Base-by-base conservation (phyloP, 2,113 vertebrate species). In the Clarias gariepinus region DNA sequence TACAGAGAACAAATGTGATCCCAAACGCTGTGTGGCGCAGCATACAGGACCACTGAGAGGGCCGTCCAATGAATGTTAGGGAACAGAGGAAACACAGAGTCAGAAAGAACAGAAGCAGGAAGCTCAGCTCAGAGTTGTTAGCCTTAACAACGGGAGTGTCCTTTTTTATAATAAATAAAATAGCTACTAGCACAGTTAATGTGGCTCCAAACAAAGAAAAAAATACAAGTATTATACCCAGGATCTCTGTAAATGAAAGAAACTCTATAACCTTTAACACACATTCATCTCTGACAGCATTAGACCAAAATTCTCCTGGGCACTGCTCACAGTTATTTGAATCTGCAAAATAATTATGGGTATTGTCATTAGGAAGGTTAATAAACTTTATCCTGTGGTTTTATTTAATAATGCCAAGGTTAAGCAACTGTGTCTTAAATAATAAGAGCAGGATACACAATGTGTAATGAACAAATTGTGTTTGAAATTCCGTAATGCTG, bases 11-110 rank as follows among this genome's bases (percentile, higher is more conserved):
- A 36, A 71, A 71, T 0, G 33, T 71, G 18, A 71, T 71, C 30
- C 68, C 68, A 36, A 71, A 36, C 2, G 2, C 33, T 71, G 68
- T 71, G 68, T 71, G 68, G 15, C 68, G 68, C 18, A 71, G 86
- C 93, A 94, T 94, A 89, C 93, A 95, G 87, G 93, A 94, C 93
- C 93, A 94, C 30, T 91, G 82, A 58, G 93, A 89, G 80, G 94
- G 94, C 23, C 58, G 89, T 7, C 94, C 92, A 4, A 94, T 91
- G 78, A 71, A 71, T 7, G 68, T 41, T 21, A 71, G 16, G 19
- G 68, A 71, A 71, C 68, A 71, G 0, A 71, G 68, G 16, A 71
- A 71, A 36, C 68, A 71, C 18, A 71, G 68, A 9, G 68, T 71
- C 68, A 71, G 30, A 9, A 94, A 94, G 89, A 94, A 92, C 82